Evolutionary conservation across 1,140 invertebrate species (phyloP).

Genomic region (Patella vulgata): DNA sequence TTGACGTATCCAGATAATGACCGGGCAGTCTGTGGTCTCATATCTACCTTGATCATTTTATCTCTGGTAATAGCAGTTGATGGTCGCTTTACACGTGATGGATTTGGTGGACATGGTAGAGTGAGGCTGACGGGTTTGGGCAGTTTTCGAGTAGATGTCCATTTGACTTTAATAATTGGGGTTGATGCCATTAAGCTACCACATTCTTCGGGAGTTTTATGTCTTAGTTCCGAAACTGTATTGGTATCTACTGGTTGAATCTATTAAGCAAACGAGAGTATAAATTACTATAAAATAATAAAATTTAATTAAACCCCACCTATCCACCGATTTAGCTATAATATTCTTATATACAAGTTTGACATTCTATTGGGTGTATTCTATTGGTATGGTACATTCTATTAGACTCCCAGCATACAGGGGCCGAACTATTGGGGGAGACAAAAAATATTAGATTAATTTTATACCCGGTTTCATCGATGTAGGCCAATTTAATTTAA

Average conservation of each 20-base stretch:
- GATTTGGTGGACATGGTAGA: slow-evolving; percentile 43
- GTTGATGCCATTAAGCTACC: slow-evolving; percentile 38
- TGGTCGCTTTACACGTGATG: slow-evolving; percentile 33
- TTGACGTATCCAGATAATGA: slow-evolving; percentile 9
- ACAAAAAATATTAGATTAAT: no score
- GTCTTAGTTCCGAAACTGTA: slow-evolving; percentile 38
- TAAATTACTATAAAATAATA: no score
- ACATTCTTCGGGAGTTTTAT: slow-evolving; percentile 33
- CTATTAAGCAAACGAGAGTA: no score
- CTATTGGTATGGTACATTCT: background rate
- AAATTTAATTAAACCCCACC: no score
- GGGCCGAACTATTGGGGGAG: background rate
- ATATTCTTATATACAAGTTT: no score
- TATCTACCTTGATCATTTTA: background rate
- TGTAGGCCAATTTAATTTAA: no score
- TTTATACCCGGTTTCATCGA: no score
- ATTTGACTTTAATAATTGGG: slow-evolving; percentile 39
- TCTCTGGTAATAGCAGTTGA: slow-evolving; percentile 22
- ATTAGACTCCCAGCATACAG: background rate
- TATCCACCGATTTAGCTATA: no score
- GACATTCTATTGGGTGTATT: background rate
- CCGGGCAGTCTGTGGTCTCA: slow-evolving; percentile 18
- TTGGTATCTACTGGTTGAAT: slow-evolving; percentile 46
- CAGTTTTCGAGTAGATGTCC: slow-evolving; percentile 26
- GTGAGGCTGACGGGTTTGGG: slow-evolving; percentile 38